Base-by-base conservation (phyloP, 2,113 vertebrate genomes). In the Petromus typicus region DNA sequence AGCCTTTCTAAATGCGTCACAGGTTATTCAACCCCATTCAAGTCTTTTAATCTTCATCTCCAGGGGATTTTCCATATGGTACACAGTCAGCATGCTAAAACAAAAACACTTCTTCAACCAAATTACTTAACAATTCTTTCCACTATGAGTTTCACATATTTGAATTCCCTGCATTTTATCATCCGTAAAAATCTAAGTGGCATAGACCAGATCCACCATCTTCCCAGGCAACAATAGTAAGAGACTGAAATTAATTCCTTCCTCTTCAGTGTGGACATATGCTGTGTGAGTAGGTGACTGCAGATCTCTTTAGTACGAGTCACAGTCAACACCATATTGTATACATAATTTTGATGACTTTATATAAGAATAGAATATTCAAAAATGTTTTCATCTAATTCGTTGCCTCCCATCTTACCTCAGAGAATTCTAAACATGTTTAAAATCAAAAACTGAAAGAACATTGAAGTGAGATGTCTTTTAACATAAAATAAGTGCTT, bases 1-100 rank as follows among this genome's bases (percentile, higher is more conserved):
- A 93, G 95, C 91, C 40, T 87, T 91, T 94, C 76, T 63, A 97
- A 95, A 84, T 89, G 86, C 71, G 32, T 94, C 96, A 95, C 76
- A 75, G 61, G 93, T 81, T 71, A 96, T 66, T 86, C 79, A 82
- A 87, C 51, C 75, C 92, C 40, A 51, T 89, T 54, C 57, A 27
- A 2, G 37, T 89, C 40, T 84, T 56, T 71, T 89, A 95, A 96
- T 93, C 96, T 85, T 82, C 61, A 80, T 69, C 75, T 34, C 87
- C 69, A 87, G 51, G 32, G 40, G 32, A 66, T 32, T 34, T 45
- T 81, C 67, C 82, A 69, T 83, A 61, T 5, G 67, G 73, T 40
- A 61, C 63, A 54, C 43, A 69, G 10, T 90, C 67, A 92, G 69
- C 80, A 82, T 3, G 27, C 34, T 54, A 7, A 5, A 82, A 81